These are phyloP conservation scores for Mantis religiosa DNA, from an alignment of 2,888 invertebrate genomes.

Conservation along the genomic window DNA sequence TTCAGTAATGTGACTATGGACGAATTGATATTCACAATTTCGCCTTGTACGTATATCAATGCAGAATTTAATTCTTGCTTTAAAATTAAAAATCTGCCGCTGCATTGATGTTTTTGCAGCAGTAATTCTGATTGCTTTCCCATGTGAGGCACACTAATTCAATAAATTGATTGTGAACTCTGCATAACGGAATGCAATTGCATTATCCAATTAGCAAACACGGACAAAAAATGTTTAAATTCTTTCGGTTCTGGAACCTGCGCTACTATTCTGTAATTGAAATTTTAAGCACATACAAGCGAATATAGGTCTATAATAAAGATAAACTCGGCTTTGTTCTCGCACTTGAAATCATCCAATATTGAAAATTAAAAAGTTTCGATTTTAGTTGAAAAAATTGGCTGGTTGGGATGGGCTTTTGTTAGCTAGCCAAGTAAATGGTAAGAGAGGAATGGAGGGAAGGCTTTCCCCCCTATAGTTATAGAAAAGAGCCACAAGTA, in stretches of 20 bases:
- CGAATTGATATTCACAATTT: not conserved
- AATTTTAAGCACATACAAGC: not conserved
- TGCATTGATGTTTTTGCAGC: not conserved
- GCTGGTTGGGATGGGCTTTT: no score
- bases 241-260: not conserved
- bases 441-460: no score
- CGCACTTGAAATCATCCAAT: no score
- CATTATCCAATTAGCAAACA: not conserved
- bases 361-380: no score
- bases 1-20: no score
- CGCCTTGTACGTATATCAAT: not conserved
- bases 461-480: no score
- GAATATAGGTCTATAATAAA: no score
- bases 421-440: no score
- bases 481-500: no score
- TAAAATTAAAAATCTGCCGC: not conserved
- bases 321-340: no score
- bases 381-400: no score
- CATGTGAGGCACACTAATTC: not conserved
- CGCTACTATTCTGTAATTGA: not conserved
- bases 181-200: not conserved
- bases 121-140: not conserved
- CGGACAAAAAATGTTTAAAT: not conserved
- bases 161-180: not conserved
- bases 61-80: not conserved